Evolutionary conservation across 1,140 invertebrate genomes (phyloP).

Genomic region (Frieseomelitta varia): DNA sequence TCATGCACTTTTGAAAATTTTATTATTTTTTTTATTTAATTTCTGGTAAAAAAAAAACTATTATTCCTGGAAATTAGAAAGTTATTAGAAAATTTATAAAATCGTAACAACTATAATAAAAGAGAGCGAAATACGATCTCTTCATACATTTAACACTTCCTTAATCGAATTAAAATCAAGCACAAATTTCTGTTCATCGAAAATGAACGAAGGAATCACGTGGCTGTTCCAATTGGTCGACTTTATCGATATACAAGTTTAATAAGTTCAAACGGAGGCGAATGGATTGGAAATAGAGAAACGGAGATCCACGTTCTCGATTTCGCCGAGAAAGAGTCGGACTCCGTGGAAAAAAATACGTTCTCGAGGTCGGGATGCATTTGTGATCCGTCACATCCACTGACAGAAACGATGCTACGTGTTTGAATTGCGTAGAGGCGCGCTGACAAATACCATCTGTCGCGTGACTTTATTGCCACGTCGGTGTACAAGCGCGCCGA

Average conservation of each 20-base stretch:
- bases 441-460: constrained; percentile 34
- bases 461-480: neutral
- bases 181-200: neutral
- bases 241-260: too few relatives aligned
- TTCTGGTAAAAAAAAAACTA: too few relatives aligned
- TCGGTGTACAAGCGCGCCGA: neutral
- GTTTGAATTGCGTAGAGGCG: constrained; percentile 19
- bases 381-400: neutral
- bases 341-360: neutral
- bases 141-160: neutral
- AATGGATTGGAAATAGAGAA: neutral
- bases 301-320: neutral
- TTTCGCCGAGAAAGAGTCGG: neutral
- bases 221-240: neutral
- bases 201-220: neutral
- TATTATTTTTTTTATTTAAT: too few relatives aligned
- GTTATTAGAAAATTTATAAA: neutral
- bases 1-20: neutral
- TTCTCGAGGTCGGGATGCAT: neutral
- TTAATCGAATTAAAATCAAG: neutral
- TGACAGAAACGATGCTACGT: constrained; percentile 1
- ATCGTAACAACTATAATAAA: neutral
- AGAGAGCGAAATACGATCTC: neutral
- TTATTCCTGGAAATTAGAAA: neutral
- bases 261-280: too few relatives aligned